Percentiles rank a stretch among this genome's conserved stretches.
Evolutionary conservation across 2,797 vertebrate species (phyloP).

Genomic region (Anisognathus igniventris): DNA sequence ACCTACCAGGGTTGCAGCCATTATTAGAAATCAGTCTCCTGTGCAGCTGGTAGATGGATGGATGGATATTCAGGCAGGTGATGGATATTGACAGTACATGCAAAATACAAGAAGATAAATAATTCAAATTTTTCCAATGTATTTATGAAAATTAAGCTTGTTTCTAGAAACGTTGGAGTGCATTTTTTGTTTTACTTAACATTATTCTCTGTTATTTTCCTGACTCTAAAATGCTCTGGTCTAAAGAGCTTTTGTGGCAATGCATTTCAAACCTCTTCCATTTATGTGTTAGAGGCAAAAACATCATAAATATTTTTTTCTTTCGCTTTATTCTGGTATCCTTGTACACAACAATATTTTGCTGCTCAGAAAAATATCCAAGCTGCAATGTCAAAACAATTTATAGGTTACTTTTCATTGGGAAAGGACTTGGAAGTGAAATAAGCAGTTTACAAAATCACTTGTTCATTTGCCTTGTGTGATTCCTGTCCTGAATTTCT

Average conservation of each 20-base stretch:
- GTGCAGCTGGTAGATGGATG: background rate
- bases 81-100: background rate
- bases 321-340: background rate
- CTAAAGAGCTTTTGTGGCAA: background rate
- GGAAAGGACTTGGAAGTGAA: background rate
- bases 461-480: background rate
- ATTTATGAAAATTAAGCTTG: background rate
- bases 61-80: background rate
- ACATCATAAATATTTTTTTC: background rate
- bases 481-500: background rate
- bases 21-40: background rate
- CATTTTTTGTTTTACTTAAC: background rate
- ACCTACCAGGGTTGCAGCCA: background rate
- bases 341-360: background rate
- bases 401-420: background rate
- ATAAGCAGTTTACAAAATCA: background rate
- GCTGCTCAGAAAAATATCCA: background rate
- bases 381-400: background rate
- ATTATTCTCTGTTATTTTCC: background rate
- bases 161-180: rapidly evolving
- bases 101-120: background rate
- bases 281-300: background rate
- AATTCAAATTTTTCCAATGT: rapidly evolving
- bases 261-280: background rate
- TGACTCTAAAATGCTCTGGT: background rate